Evolutionary conservation across 2,113 vertebrate genomes (phyloP), one percentile per base, ranked within the genome.

Genomic region (Sminthopsis crassicaudata): DNA sequence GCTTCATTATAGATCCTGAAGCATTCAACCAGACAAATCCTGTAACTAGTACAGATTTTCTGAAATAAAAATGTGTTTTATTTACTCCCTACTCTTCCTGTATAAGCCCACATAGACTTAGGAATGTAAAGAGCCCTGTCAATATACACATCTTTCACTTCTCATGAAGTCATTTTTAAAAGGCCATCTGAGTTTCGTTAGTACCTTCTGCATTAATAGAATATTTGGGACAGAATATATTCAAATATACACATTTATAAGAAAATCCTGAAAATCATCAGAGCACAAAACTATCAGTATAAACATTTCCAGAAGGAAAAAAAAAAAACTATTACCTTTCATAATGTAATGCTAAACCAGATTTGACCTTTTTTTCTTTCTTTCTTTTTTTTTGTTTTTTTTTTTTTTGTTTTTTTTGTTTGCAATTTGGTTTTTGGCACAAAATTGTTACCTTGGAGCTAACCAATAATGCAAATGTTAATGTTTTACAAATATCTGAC

Each of bases 251-350:
- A 93, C 90, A 94, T 14, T 92, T 76, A 91, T 93, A 97, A 1
- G 8, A 97, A 97, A 96, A 4, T 93, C 97, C 96, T 97, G 97
- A 95, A 76, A 96, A 98, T 97, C 96, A 96, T 96, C 92, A 97
- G 95, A 95, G 90, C 96, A 95, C 93, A 94, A 91, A 97, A 97
- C 94, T 95, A 97, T 91, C 3, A 1, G 94, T 53, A 97, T 53
- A 88, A 96, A 97, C 97, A 53, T 96, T 94, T 94, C 67, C 93
- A 53, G 95, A 96, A 51, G 50, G 50, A 9, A 9, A 11, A 97
- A 97, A 96, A 76, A 76, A 53, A 93, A 96, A 97, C 94, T 55
- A 96, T 95, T 96, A 94, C 97, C 97, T 94, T 95, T 97, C 95
- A 52, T 93, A 94, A 96, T 96, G 96, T 26, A 0, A 96, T 54